phyloP scores from a whole-genome alignment of 2,888 invertebrate species.

The Nasonovia ribisnigri region DNA sequence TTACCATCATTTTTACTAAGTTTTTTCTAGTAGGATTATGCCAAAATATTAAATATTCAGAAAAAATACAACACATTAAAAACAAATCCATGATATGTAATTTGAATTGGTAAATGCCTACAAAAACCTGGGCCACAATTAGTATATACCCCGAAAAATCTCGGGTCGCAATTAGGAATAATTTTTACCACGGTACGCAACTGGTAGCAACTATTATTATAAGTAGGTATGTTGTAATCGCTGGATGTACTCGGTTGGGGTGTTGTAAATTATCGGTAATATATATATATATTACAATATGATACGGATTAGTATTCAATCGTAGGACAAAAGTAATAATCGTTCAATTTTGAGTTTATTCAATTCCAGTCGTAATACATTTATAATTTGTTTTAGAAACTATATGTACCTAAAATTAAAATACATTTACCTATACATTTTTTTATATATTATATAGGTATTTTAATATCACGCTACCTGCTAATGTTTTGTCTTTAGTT shows the following conservation, averaged over 20 bases:
- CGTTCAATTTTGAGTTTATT: not conserved
- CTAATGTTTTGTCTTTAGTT: not conserved
- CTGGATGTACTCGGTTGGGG: not conserved
- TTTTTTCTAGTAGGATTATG: too few species aligned
- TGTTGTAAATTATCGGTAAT: not conserved
- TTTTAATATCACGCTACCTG: not conserved
- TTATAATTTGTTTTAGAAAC: not conserved
- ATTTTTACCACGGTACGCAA: too few species aligned
- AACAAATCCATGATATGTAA: too few species aligned
- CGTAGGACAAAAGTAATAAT: not conserved
- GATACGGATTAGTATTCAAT: not conserved
- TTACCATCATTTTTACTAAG: too few species aligned
- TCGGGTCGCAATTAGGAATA: too few species aligned
- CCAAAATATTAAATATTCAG: too few species aligned
- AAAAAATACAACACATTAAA: too few species aligned
- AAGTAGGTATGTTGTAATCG: not conserved
- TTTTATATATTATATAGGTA: not conserved
- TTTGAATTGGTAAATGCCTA: too few species aligned
- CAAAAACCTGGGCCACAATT: too few species aligned
- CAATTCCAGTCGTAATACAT: conserved; percentile 1
- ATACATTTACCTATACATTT: not conserved
- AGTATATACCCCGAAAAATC: too few species aligned
- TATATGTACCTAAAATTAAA: not conserved
- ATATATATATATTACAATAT: too few species aligned
- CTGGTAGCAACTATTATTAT: not conserved